Conservation (phyloP, 2,113 vertebrate genomes). For the Sardina pilchardus region DNA sequence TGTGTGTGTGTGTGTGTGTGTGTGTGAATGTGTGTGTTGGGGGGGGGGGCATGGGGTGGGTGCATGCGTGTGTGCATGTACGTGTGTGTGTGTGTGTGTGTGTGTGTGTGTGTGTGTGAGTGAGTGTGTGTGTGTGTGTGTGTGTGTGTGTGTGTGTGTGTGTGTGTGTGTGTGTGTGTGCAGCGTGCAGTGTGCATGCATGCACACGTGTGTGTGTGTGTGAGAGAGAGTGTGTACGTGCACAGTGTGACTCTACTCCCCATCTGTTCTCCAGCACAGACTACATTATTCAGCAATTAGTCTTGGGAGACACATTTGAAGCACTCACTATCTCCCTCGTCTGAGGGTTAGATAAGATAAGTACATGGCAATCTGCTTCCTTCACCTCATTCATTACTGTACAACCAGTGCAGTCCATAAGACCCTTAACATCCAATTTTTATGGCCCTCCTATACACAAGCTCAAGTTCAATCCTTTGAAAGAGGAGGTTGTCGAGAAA, state of each 20-base stretch:
- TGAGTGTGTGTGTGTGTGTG: neutral
- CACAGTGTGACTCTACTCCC: neutral
- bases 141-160: neutral
- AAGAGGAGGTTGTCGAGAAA: neutral
- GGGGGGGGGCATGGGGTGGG: no score
- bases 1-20: neutral
- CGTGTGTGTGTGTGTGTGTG: neutral
- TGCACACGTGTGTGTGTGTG: no score
- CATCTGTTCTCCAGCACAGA: neutral
- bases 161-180: neutral
- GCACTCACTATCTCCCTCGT: neutral
- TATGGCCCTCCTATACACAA: neutral
- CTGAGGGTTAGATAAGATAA: neutral
- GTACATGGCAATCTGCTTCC: neutral
- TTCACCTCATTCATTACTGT: neutral
- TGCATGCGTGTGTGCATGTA: neutral
- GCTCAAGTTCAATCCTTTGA: neutral
- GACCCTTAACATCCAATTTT: neutral
- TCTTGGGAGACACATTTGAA: neutral
- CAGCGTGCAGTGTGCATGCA: no score
- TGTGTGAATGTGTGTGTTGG: neutral
- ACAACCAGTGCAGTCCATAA: neutral
- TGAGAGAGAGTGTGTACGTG: neutral
- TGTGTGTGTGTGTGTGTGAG: neutral
- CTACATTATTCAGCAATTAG: conserved; percentile 1